Evolutionary conservation across 2,113 vertebrate species (phyloP).

Genomic region (Stegastes partitus): DNA sequence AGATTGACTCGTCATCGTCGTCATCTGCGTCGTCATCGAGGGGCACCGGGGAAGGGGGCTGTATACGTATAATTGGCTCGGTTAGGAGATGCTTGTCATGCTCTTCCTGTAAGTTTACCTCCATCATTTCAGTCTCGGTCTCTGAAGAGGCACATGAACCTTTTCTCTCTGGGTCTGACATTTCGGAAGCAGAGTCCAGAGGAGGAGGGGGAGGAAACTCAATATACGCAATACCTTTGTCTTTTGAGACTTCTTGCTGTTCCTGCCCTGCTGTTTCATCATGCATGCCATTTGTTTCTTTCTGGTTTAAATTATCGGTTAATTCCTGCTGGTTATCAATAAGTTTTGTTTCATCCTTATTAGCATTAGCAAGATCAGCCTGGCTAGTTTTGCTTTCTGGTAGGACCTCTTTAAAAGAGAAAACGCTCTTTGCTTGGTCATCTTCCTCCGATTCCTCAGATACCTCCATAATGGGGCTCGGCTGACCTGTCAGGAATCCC

Average conservation of each 20-base stretch:
- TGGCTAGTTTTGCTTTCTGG: slow-evolving; percentile 64
- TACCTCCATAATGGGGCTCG: slow-evolving; percentile 96
- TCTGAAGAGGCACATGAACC: slow-evolving; percentile 88
- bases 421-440: slow-evolving; percentile 85
- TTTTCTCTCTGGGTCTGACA: slow-evolving; percentile 88
- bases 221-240: slow-evolving; percentile 95
- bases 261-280: slow-evolving; percentile 81
- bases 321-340: slow-evolving; percentile 62
- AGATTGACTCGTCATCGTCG: slow-evolving; percentile 88
- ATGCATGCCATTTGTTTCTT: slow-evolving; percentile 60
- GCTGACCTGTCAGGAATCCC: slow-evolving; percentile 91
- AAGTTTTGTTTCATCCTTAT: slow-evolving; percentile 84
- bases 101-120: slow-evolving; percentile 96
- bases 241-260: slow-evolving; percentile 81
- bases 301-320: slow-evolving; percentile 67
- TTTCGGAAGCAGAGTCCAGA: slow-evolving; percentile 91
- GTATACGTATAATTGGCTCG: slow-evolving; percentile 96
- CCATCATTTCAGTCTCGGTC: slow-evolving; percentile 93
- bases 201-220: slow-evolving; percentile 99
- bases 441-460: slow-evolving; percentile 96
- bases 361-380: slow-evolving; percentile 73
- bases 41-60: slow-evolving; percentile 94
- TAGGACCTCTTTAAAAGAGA: slow-evolving; percentile 86
- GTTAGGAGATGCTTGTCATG: slow-evolving; percentile 90
- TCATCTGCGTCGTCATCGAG: slow-evolving; percentile 89